These are phyloP conservation scores for Pteromalus puparum DNA, from an alignment of 1,140 invertebrate species.

Conservation along the genomic window DNA sequence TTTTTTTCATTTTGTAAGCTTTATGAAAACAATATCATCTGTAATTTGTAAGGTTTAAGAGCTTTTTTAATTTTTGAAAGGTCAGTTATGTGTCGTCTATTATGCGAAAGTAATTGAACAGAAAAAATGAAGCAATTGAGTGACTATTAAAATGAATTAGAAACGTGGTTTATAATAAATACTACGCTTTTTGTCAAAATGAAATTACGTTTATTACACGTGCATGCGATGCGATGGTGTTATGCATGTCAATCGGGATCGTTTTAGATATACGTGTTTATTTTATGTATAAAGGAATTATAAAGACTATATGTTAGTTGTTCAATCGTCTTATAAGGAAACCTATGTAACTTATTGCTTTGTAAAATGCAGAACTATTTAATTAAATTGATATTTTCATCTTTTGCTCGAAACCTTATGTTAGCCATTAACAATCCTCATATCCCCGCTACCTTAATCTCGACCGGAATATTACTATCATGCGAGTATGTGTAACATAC, in stretches of 20 bases:
- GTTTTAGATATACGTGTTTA: constrained; percentile 62
- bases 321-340: constrained; percentile 66
- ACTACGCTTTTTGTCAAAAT: constrained; percentile 51
- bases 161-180: constrained; percentile 45
- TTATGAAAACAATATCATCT: constrained; percentile 31
- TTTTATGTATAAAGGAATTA: constrained; percentile 65
- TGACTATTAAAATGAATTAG: constrained; percentile 47
- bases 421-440: not conserved
- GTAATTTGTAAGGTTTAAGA: constrained; percentile 46
- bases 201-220: constrained; percentile 36
- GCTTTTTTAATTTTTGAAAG: constrained; percentile 38
- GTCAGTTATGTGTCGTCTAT: constrained; percentile 47
- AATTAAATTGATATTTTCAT: constrained; percentile 67
- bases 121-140: constrained; percentile 51
- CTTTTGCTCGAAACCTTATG: constrained; percentile 46
- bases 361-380: constrained; percentile 77
- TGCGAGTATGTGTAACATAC: too few species aligned
- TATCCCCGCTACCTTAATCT: not conserved
- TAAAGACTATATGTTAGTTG: constrained; percentile 61
- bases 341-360: constrained; percentile 76
- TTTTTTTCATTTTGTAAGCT: constrained; percentile 34
- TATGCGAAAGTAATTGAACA: constrained; percentile 23
- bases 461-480: too few species aligned
- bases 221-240: constrained; percentile 34
- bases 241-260: constrained; percentile 53